phyloP scores from a whole-genome alignment of 2,888 invertebrate species.

The Habroteleia sp. region DNA sequence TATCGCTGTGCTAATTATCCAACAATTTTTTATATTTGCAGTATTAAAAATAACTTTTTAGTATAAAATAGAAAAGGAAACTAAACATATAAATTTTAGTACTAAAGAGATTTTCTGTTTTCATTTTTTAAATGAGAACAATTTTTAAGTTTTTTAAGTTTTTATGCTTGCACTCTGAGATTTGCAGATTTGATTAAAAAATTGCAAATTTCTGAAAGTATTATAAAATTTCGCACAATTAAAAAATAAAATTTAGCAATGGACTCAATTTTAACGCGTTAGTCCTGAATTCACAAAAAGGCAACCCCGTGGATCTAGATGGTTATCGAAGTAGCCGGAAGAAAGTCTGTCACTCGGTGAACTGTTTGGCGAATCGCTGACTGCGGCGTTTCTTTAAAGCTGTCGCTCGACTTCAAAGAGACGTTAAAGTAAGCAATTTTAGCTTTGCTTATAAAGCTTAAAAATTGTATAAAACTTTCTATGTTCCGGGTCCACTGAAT shows the following conservation, averaged over 20 bases:
- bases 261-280: background rate
- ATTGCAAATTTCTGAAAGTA: too few relatives aligned
- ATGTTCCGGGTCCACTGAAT: constrained; percentile 7
- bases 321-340: constrained; percentile 25
- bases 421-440: constrained; percentile 40
- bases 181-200: too few relatives aligned
- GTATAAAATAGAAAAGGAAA: too few relatives aligned
- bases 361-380: constrained; percentile 35
- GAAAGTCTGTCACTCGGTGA: constrained; percentile 28
- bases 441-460: constrained; percentile 43
- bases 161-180: too few relatives aligned
- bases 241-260: too few relatives aligned
- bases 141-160: too few relatives aligned
- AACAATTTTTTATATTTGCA: too few relatives aligned
- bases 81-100: too few relatives aligned
- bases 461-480: constrained; percentile 34
- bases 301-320: constrained; percentile 8
- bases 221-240: too few relatives aligned
- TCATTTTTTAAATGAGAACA: too few relatives aligned
- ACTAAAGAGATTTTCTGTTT: background rate
- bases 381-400: constrained; percentile 25
- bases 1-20: too few relatives aligned
- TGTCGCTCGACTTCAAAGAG: constrained; percentile 17
- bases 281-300: constrained; percentile 13
- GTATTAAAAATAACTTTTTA: too few relatives aligned